These are phyloP conservation scores for Hippolais icterina DNA, from an alignment of 2,113 vertebrate species.

Conservation along the genomic window DNA sequence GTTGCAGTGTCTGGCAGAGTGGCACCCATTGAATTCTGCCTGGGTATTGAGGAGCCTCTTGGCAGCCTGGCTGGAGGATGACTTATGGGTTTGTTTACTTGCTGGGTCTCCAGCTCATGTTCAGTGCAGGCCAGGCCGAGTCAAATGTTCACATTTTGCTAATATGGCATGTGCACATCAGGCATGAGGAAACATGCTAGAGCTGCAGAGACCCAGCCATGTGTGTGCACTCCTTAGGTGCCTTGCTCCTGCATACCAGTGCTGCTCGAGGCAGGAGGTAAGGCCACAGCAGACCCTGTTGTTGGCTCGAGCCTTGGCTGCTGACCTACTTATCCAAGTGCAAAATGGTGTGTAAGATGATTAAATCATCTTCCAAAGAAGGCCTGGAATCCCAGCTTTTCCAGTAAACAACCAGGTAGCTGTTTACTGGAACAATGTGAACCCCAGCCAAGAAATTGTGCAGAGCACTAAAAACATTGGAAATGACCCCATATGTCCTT, in stretches of 20 bases:
- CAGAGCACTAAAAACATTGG: neutral
- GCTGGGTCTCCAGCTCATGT: neutral
- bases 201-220: neutral
- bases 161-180: neutral
- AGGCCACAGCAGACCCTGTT: neutral
- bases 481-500: neutral
- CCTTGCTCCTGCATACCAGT: neutral
- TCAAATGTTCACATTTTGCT: conserved; percentile 3
- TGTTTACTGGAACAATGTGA: neutral
- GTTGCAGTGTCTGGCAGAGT: neutral
- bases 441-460: conserved; percentile 5
- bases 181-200: conserved; percentile 17
- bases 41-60: neutral
- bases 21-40: neutral
- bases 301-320: neutral
- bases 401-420: conserved; percentile 6
- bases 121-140: neutral
- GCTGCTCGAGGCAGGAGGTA: neutral
- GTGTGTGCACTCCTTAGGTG: neutral
- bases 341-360: neutral
- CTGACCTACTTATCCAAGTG: neutral
- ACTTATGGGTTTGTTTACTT: conserved; percentile 15
- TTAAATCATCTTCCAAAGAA: neutral
- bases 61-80: neutral
- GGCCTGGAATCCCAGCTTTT: neutral